A percentile compares a stretch with the other conserved stretches of the same genome.
These are phyloP conservation scores for Strix occidentalis DNA, from an alignment of 2,797 vertebrate genomes.

Conservation along the genomic window DNA sequence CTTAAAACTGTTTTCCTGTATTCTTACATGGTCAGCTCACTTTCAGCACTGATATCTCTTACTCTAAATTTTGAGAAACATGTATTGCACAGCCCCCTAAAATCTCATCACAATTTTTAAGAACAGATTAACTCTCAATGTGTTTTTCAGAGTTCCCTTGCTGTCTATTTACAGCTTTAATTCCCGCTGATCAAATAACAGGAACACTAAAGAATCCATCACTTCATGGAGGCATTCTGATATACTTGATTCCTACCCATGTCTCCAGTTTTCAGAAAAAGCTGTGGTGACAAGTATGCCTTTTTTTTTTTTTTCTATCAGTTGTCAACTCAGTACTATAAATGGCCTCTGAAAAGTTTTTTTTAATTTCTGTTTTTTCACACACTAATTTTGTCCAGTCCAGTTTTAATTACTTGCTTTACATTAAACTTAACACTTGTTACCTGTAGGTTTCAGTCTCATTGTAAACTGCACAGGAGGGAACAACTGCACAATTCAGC, in stretches of 20 bases:
- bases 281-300: background rate
- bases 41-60: background rate
- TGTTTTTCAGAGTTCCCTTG: background rate
- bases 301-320: background rate
- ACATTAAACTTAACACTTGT: background rate
- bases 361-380: background rate
- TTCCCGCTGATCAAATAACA: background rate
- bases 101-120: background rate
- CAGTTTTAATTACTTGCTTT: background rate
- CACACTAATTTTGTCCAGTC: background rate
- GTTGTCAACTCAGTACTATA: background rate
- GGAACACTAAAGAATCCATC: background rate
- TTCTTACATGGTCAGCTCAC: background rate
- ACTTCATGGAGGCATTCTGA: background rate
- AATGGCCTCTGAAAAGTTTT: background rate
- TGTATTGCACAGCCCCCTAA: background rate
- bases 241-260: rapidly evolving
- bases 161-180: background rate
- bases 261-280: background rate
- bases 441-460: background rate
- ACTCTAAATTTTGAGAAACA: background rate
- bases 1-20: background rate
- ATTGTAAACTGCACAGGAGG: background rate
- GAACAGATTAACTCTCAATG: background rate
- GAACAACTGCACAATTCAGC: background rate